These are phyloP conservation scores for Boloria selene DNA, from an alignment of 2,888 invertebrate species.

Conservation along the genomic window DNA sequence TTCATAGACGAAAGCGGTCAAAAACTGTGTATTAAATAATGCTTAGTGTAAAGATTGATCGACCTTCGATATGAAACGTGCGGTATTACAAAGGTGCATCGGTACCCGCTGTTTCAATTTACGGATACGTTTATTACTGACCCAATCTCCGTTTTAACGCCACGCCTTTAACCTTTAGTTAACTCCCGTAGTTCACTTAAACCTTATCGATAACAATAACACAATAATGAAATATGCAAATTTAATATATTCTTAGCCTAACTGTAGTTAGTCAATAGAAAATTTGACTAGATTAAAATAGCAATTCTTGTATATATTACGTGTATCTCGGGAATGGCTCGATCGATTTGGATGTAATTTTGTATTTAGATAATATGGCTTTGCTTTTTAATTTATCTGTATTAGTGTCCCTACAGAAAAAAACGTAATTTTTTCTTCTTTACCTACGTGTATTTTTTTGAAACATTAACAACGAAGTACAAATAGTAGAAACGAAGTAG, in stretches of 20 bases:
- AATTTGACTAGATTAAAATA: too few species aligned
- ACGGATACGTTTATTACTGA: slow-evolving; percentile 71
- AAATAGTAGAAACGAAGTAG: too few species aligned
- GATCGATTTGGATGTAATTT: too few species aligned
- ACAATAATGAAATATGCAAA: slow-evolving; percentile 15
- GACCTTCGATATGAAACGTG: slow-evolving; percentile 51
- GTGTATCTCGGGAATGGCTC: too few species aligned
- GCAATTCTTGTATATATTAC: too few species aligned
- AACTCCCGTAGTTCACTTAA: slow-evolving; percentile 27
- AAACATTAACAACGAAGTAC: too few species aligned
- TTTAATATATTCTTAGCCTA: slow-evolving; percentile 7
- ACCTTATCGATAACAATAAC: slow-evolving; percentile 10
- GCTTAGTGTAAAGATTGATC: slow-evolving; percentile 54
- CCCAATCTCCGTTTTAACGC: slow-evolving; percentile 63
- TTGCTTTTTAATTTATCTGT: too few species aligned
- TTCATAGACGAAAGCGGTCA: too few species aligned
- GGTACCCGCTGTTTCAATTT: slow-evolving; percentile 78
- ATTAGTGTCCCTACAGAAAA: too few species aligned
- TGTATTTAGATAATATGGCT: too few species aligned
- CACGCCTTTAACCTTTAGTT: slow-evolving; percentile 67
- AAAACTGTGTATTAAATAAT: background rate
- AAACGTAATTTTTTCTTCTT: too few species aligned
- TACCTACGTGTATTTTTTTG: too few species aligned
- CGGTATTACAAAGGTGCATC: slow-evolving; percentile 47
- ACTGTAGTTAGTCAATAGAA: slow-evolving; percentile 1